Percentiles rank a stretch among this genome's conserved stretches.
These are phyloP conservation scores for Caenorhabditis sp. DNA, from an alignment of 2,888 invertebrate genomes.

Conservation along the genomic window DNA sequence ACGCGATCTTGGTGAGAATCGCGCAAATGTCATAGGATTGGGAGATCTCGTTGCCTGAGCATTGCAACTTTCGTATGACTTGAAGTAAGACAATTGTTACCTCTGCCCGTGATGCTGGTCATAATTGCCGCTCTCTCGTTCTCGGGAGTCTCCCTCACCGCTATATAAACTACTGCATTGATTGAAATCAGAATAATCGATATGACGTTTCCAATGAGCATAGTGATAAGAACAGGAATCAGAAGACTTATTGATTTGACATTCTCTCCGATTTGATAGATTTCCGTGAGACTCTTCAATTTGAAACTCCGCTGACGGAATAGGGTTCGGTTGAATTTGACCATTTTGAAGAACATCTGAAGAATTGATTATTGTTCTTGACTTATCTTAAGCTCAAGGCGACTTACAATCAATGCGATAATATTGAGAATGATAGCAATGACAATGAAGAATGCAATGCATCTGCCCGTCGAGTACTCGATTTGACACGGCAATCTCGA, in stretches of 20 bases:
- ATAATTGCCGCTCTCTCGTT: constrained; percentile 22
- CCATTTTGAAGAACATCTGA: constrained; percentile 47
- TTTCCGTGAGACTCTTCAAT: constrained; percentile 36
- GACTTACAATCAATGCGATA: constrained; percentile 21
- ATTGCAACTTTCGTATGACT: not conserved
- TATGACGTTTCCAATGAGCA: constrained; percentile 39
- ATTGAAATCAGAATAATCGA: constrained; percentile 33
- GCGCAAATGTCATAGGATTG: constrained; percentile 52
- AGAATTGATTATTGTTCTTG: not conserved
- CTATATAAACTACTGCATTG: constrained; percentile 15
- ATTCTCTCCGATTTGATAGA: constrained; percentile 54
- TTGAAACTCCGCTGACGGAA: constrained; percentile 48
- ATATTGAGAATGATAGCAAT: constrained; percentile 18
- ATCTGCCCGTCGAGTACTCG: constrained; percentile 45
- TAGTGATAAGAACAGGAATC: constrained; percentile 20
- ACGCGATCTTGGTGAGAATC: constrained; percentile 35
- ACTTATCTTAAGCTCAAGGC: not conserved
- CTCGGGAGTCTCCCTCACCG: constrained; percentile 41
- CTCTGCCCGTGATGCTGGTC: constrained; percentile 39
- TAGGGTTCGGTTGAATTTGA: constrained; percentile 43
- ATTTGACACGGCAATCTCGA: constrained; percentile 54
- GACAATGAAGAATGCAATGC: constrained; percentile 13
- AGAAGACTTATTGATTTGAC: constrained; percentile 49
- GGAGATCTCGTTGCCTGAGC: constrained; percentile 47
- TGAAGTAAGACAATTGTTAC: no score